Evolutionary conservation across 2,888 invertebrate genomes (phyloP).

Genomic region (Luffia ferchaultella): DNA sequence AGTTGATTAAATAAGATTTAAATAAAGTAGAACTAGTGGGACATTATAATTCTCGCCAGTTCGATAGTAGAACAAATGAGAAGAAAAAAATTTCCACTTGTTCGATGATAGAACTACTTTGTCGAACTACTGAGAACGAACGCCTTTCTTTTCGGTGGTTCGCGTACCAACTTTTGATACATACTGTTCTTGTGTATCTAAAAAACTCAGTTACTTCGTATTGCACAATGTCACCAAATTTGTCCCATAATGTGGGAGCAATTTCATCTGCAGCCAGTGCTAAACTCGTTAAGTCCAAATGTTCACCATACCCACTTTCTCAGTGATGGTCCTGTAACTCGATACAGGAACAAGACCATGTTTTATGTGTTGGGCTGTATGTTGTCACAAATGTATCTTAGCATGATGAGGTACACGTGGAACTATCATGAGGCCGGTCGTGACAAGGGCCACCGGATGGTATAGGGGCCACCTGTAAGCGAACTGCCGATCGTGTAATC

Average conservation of each 20-base stretch:
- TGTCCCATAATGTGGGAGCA: constrained; percentile 20
- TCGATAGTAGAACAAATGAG: too few relatives aligned
- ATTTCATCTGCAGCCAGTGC: constrained; percentile 22
- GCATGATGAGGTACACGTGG: constrained; percentile 19
- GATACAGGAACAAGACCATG: constrained; percentile 27
- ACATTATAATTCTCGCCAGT: too few relatives aligned
- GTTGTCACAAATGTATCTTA: constrained; percentile 18
- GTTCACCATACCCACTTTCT: constrained; percentile 24
- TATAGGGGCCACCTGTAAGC: constrained; percentile 25
- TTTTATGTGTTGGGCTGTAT: constrained; percentile 22
- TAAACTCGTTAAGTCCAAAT: constrained; percentile 15
- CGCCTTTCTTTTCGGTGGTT: constrained; percentile 28
- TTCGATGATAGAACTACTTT: too few relatives aligned
- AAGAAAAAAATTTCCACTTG: too few relatives aligned
- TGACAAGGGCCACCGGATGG: constrained; percentile 28
- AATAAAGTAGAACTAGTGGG: constrained; percentile 20
- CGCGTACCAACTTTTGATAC: constrained; percentile 23
- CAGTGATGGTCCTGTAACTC: constrained; percentile 26
- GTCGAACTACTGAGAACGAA: too few relatives aligned
- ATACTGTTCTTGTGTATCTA: constrained; percentile 28
- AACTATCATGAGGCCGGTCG: constrained; percentile 24
- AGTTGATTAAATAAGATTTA: too few relatives aligned
- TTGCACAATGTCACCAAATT: constrained; percentile 23
- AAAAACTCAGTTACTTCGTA: constrained; percentile 14
- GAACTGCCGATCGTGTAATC: constrained; percentile 25